phyloP scores from a whole-genome alignment of 2,113 vertebrate species.

The Apodemus speciosus region DNA sequence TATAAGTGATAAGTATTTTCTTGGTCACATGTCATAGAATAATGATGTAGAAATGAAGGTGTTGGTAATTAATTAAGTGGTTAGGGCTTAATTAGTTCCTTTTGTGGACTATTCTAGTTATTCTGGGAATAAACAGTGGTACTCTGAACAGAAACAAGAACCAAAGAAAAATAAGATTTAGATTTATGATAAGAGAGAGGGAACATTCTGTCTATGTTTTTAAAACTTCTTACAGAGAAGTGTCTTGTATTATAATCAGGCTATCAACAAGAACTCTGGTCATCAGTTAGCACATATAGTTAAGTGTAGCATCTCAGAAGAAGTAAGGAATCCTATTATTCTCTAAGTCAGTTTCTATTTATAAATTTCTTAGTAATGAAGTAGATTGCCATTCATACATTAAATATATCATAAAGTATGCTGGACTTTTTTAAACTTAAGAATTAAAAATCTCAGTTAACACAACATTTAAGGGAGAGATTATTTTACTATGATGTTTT shows the following conservation, averaged over 20 bases:
- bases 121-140: not conserved
- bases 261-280: not conserved
- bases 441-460: not conserved
- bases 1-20: not conserved
- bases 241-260: constrained; percentile 35
- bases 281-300: not conserved
- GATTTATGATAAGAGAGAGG: not conserved
- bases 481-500: not conserved
- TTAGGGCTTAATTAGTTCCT: constrained; percentile 21
- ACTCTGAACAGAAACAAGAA: constrained; percentile 11
- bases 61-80: not conserved
- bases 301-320: constrained; percentile 30
- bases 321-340: not conserved
- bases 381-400: not conserved
- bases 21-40: not conserved
- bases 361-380: constrained; percentile 25
- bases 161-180: constrained; percentile 17
- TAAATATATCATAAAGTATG: constrained; percentile 19
- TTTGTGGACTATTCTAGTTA: constrained; percentile 18
- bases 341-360: not conserved
- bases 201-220: not conserved
- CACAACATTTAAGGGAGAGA: not conserved
- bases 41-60: not conserved
- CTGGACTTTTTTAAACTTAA: not conserved
- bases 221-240: constrained; percentile 24